Base-by-base conservation (phyloP, 2,888 invertebrate species). In the Cremastobaeus sp. region DNA sequence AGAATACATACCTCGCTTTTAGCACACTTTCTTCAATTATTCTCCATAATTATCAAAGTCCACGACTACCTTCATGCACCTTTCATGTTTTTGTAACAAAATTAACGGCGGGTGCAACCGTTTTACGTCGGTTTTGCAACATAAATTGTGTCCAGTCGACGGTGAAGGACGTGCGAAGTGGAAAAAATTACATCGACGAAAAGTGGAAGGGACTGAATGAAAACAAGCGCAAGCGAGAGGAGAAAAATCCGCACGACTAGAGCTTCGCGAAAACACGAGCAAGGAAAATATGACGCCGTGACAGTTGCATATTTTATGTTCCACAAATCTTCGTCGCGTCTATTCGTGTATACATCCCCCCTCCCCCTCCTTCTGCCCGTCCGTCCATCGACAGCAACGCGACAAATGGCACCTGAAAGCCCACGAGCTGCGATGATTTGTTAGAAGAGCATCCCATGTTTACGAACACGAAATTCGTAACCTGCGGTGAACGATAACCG, bases 391-490 rank as follows among this genome's bases (percentile, higher is more conserved):
- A 65, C 64, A 52, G 45, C 43, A 20, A 15, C 18, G 35, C 68
- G 73, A 64, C 68, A 73, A 74, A 69, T 64, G 50, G 64, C 62
- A 74, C 68, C 74, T 62, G 73, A 68, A 72, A 74, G 64, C 50
- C 68, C 69, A 62, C 17, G 25, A 57, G 45, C 57, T 43, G 18
- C 69, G 76, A 79, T 79, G 79, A 81, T 81, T 81, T 79, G 79
- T 81, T 79, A 73, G 75, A 71, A 50, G 72, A 59, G 76, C 74
- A 69, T 75, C 47, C 57, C 71, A 72, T 79, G 78, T 80, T 80
- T 80, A 77, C 79, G 77, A 68, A 72, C 74, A 21, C 47, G 52
- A 48, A 74, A 68, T 69, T 59, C 68, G 73, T 64, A 64, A 64
- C 57, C 68, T 68, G 76, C 73, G 77, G 62, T 55, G 60, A 47